Base-by-base conservation (phyloP, 2,888 invertebrate species). In the Hipparchia semele region DNA sequence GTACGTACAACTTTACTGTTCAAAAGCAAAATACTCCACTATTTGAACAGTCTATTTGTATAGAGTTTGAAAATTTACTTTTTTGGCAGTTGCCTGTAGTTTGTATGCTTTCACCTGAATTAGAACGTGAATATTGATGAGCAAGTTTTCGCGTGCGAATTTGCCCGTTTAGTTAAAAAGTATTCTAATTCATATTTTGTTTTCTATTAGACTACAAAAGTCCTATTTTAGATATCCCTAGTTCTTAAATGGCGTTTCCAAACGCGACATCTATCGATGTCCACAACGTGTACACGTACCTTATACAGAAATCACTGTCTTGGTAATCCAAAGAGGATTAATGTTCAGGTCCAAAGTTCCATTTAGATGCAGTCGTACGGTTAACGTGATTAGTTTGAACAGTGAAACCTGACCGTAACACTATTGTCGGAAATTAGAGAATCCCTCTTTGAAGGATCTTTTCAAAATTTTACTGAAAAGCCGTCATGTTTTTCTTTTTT, bases 301-400 rank as follows among this genome's bases (percentile, higher is more conserved):
- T 23, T 23, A 23, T 23, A 23, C 23, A 23, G 23, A 23, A 23
- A 23, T 23, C 72, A 69, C 54, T 53, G 60, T 49, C 56, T 23
- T 60, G 68, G 68, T 70, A 70, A 70, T 68, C 60, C 65, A n/a
- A 54, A 70, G 53, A 39, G 70, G 68, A 73, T 73, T 73, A 65
- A 68, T 73, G 59, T 65, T 59, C 64, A n/a, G 54, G 53, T 64
- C 56, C 73, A 72, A 56, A 75, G 59, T 59, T 75, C 68, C 23
- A 61, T 65, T 75, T 62, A 68, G 60, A 75, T 62, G 68, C 73
- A 73, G 64, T 65, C 73, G 51, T 60, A 65, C 68, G 64, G 64
- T 60, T 61, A 75, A 71, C 70, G 23, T 62, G 70, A 65, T 73
- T 75, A 73, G 68, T 33, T 54, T 65, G 58, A 49, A 69, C 23